Evolutionary conservation across 1,140 invertebrate species (phyloP).

Genomic region (Babylonia areolata): DNA sequence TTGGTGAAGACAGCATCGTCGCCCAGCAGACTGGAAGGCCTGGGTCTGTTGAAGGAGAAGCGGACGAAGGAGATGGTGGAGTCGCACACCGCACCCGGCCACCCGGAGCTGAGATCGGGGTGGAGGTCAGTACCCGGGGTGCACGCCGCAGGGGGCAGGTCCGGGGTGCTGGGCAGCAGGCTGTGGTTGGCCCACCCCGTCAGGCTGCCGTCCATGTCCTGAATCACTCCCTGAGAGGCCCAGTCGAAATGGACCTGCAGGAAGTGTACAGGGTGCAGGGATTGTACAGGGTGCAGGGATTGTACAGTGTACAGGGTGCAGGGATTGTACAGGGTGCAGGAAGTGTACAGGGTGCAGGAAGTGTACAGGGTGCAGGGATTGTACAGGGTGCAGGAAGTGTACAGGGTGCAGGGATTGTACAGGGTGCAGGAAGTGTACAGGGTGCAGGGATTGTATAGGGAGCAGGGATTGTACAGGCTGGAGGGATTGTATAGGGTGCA

Average conservation of each 20-base stretch:
- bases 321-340: too few relatives aligned
- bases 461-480: too few relatives aligned
- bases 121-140: neutral
- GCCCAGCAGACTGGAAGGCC: constrained; percentile 52
- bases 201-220: constrained; percentile 61
- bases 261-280: too few relatives aligned
- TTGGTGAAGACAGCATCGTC: constrained; percentile 59
- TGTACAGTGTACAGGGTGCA: too few relatives aligned
- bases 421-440: too few relatives aligned
- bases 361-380: too few relatives aligned
- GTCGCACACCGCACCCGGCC: constrained; percentile 53
- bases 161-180: constrained; percentile 47
- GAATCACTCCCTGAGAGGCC: constrained; percentile 57
- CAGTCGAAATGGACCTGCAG: constrained; percentile 49
- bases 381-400: too few relatives aligned
- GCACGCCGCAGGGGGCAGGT: constrained; percentile 51
- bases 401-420: too few relatives aligned
- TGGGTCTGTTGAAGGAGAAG: constrained; percentile 66
- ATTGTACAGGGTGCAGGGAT: too few relatives aligned
- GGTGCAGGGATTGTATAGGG: too few relatives aligned
- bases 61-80: constrained; percentile 54
- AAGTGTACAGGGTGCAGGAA: too few relatives aligned
- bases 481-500: too few relatives aligned
- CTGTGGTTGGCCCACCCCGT: constrained; percentile 44
- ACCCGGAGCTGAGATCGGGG: constrained; percentile 1